Evolutionary conservation across 2,113 vertebrate species (phyloP).

Genomic region (Pangasianodon gigas): DNA sequence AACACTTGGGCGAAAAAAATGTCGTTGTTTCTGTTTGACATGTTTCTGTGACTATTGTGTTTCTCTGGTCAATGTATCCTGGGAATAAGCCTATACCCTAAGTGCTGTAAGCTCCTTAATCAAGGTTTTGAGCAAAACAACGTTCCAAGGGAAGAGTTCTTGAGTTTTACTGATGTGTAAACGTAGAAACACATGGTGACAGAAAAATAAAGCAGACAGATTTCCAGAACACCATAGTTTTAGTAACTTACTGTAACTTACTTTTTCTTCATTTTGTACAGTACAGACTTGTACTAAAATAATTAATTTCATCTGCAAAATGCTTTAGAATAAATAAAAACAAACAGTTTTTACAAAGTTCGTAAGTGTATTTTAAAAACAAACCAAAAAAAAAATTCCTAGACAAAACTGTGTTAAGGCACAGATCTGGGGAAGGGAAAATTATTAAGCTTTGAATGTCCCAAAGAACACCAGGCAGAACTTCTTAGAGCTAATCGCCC

Average conservation of each 20-base stretch:
- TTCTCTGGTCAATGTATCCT: too few relatives aligned
- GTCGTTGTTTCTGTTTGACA: too few relatives aligned
- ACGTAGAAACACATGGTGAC: not conserved
- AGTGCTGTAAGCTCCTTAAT: too few relatives aligned
- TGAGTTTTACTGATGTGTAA: not conserved
- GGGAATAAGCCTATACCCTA: too few relatives aligned
- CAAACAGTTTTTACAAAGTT: too few relatives aligned
- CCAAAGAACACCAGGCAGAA: not conserved
- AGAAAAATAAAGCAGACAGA: not conserved
- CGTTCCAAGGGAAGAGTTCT: not conserved
- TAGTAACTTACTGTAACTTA: not conserved
- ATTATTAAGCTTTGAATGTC: not conserved
- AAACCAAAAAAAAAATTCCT: not conserved
- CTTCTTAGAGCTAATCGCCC: not conserved
- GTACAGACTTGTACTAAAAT: not conserved
- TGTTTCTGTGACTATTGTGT: too few relatives aligned
- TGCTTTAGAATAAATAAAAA: too few relatives aligned
- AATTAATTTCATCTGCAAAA: not conserved
- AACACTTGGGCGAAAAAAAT: too few relatives aligned
- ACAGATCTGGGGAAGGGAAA: not conserved
- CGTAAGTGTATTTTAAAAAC: not conserved
- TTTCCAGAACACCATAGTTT: not conserved
- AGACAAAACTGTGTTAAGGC: not conserved
- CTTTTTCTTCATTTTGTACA: not conserved
- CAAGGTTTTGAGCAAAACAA: too few relatives aligned